Base-by-base conservation (phyloP, 2,113 vertebrate genomes). In the Todiramphus chloris region DNA sequence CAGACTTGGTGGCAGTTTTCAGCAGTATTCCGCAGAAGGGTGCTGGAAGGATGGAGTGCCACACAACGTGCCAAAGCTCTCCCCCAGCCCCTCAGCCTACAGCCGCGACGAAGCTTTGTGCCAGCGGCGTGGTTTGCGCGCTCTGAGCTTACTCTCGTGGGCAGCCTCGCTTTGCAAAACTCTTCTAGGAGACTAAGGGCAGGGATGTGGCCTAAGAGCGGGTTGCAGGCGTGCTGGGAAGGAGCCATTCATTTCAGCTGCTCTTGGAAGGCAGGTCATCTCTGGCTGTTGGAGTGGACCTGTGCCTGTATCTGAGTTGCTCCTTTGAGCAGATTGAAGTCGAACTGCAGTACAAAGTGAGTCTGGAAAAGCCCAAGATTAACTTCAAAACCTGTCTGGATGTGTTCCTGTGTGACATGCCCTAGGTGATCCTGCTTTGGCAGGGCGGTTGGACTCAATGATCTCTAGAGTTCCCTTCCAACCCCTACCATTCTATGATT, bases 41-140 rank as follows among this genome's bases (percentile, higher is more conserved):
- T 44, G 58, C 86, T 68, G 59, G 63, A 37, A 66, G 77, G 66
- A 56, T 31, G 43, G 53, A 14, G 33, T 4, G 37, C 37, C 37
- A 53, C 1, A 0, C 9, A 4, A 2, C 0, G 3, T 27, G 44
- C 58, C 43, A 46, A 11, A 68, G 30, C 64, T 46, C 48, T 24
- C 44, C 41, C 39, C 28, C 43, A 27, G 48, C 53, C 59, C 39
- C 1, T 9, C 2, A 6, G n/a, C 4, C 5, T 21, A 6, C 4
- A 63, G 72, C 73, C 90, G 46, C 73, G 44, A 77, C 6, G 13
- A 60, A 60, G 35, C 43, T 60, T 37, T 16, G 17, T 31, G 18
- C 43, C 39, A 39, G 30, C 5, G 15, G 2, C 1, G 1, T 7
- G 33, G 68, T 2, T 39, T 11, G 13, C 1, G 0, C 8, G 80